These are phyloP conservation scores for Argopecten irradians DNA, from an alignment of 1,140 invertebrate genomes.

Conservation along the genomic window DNA sequence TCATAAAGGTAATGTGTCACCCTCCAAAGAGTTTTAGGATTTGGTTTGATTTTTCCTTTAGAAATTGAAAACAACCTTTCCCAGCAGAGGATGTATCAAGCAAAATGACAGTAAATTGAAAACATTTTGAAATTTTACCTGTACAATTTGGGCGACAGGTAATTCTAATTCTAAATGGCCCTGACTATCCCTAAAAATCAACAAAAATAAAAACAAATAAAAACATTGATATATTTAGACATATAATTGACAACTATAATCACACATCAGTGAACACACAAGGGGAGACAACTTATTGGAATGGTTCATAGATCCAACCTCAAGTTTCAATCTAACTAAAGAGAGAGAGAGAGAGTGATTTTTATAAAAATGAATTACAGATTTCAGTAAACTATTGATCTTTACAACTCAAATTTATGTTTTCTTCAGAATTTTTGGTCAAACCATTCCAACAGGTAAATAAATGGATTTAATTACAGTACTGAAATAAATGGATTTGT, in stretches of 20 bases:
- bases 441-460: conserved; percentile 5
- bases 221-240: background rate
- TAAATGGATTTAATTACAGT: background rate
- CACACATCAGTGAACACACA: background rate
- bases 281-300: background rate
- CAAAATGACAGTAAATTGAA: background rate
- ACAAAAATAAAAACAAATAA: conserved; percentile 41
- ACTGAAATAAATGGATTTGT: background rate
- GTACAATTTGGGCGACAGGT: conserved; percentile 99
- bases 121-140: conserved; percentile 78
- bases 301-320: background rate
- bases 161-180: conserved; percentile 96
- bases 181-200: conserved; percentile 85
- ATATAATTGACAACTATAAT: conserved; percentile 26
- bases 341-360: background rate
- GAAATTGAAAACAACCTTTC: background rate
- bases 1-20: background rate
- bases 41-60: no score
- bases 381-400: background rate
- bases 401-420: no score
- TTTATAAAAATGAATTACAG: background rate
- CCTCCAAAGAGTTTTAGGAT: no score
- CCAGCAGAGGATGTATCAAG: background rate
- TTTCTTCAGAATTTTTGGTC: background rate
- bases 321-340: background rate